A percentile compares a stretch with the other conserved stretches of the same genome.
Conservation (phyloP, 2,113 vertebrate species). For the Sinocyclocheilus anshuiensis region DNA sequence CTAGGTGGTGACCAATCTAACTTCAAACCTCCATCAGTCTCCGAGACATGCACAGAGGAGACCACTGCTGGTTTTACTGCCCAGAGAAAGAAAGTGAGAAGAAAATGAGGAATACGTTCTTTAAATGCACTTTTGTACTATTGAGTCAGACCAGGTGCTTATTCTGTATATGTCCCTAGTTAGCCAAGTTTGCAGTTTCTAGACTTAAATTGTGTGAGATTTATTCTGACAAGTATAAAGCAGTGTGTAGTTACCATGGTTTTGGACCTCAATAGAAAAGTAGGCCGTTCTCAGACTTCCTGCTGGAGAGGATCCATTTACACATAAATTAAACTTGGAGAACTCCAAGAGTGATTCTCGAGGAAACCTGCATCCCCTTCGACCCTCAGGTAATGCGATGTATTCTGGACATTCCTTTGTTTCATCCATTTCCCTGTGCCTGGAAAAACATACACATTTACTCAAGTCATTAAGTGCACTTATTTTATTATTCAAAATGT, state of each 20-base stretch:
- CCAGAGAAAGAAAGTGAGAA: neutral
- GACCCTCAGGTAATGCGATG: conserved; percentile 50
- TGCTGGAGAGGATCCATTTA: conserved; percentile 78
- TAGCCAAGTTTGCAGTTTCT: neutral
- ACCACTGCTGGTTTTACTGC: conserved; percentile 77
- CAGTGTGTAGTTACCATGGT: conserved; percentile 75
- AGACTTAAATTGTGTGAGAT: neutral
- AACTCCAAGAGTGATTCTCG: conserved; percentile 75
- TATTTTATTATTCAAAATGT: neutral
- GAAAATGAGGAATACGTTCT: neutral
- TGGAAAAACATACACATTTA: conserved; percentile 48
- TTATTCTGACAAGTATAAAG: neutral
- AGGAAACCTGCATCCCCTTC: conserved; percentile 76
- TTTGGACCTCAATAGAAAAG: conserved; percentile 79
- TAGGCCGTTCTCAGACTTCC: conserved; percentile 68
- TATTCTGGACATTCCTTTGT: conserved; percentile 76
- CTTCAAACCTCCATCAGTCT: conserved; percentile 56
- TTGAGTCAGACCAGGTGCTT: too few species aligned
- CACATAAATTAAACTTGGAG: conserved; percentile 82
- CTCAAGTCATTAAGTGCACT: neutral
- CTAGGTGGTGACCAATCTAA: conserved; percentile 73
- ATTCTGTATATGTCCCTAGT: too few species aligned
- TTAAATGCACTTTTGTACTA: too few species aligned
- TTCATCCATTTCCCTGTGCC: conserved; percentile 76
- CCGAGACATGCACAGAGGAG: conserved; percentile 60